Evolutionary conservation across 2,888 invertebrate species (phyloP), one percentile per base, ranked within the genome.

Genomic region (Venustoraphidia nigricollis): DNA sequence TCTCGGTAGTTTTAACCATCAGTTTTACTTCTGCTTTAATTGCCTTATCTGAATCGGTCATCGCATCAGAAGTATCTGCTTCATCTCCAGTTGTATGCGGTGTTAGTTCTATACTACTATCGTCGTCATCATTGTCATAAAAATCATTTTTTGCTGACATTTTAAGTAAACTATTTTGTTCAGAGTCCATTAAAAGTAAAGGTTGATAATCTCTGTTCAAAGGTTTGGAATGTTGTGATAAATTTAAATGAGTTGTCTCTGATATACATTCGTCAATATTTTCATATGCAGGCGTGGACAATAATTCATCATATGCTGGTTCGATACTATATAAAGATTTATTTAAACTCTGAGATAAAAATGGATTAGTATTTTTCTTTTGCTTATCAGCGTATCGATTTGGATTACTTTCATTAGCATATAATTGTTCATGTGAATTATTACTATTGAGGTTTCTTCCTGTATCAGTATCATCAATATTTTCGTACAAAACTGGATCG

Each of bases 1-100:
- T 58, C 45, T 71, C 70, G 10, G 62, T 59, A 2, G 72, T 70
- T 60, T 69, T 69, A 2, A 73, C 72, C 47, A 72, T 57, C 8
- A 74, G 57, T 55, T 72, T 72, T 9, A 73, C 66, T 56, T 73
- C 71, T 11, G 72, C 71, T 57, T 65, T 71, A 49, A 66, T 59
- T 11, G 62, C 46, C 34, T 36, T 44, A 36, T 39, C 17, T 34
- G 27, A 35, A 6, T 34, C 38, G 14, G 27, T 27, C 27, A 27
- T 27, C 6, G 27, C 27, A 44, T 50, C 50, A 9, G 50, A 47
- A 9, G 52, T 52, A 47, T 60, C 58, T 36, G 58, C 57, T 17
- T 59, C 57, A 17, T 61, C 60, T 46, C 61, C 61, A 48, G 45
- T 46, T 34, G 46, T 49, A 34, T 49, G 48, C 40, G 46, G 44